Base-by-base conservation (phyloP, 2,888 invertebrate species). In the Pedicia rivosa region DNA sequence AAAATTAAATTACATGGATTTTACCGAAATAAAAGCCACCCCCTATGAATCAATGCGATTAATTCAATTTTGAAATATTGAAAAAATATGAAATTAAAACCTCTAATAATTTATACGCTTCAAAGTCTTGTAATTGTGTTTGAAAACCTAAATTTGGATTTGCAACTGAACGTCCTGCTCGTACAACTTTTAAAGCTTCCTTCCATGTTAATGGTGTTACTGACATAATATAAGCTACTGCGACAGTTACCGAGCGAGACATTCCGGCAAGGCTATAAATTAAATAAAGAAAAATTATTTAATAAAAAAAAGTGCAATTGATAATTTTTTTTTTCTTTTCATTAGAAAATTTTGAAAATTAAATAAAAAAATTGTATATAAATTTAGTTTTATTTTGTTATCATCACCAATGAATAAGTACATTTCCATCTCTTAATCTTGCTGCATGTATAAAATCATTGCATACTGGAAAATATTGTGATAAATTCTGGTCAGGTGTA, bases 131-230 rank as follows among this genome's bases (percentile, higher is more conserved):
- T 46, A 95, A 67, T 59, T 95, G 95, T 48, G 80, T 75, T 59
- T 92, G 91, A 63, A 95, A 95, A 50, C 94, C 94, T 42, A 84
- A 73, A 65, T 95, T 95, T 16, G 95, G 95, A 68, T 92, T 92
- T 53, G 94, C 94, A 30, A 91, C 84, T 1, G 82, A 77, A 40
- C 94, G 72, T 26, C 91, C 90, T 1, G 87, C 87, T 42, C 91
- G 72, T 35, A 95, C 88, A 42, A 91, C 88, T 64, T 92, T 90
- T 42, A 94, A 64, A 2, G 91, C 80, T 53, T 94, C 92, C 48
- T 88, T 82, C 88, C 91, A 92, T 39, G 73, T 78, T 34, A 94
- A 69, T 43, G 77, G 68, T 19, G 94, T 91, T 42, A 83, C 86
- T 31, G 88, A 82, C 92, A 95, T 94, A 44, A 95, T 82, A 64